Conservation (phyloP, 2,888 invertebrate genomes). For the Chymomyza procnemis region DNA sequence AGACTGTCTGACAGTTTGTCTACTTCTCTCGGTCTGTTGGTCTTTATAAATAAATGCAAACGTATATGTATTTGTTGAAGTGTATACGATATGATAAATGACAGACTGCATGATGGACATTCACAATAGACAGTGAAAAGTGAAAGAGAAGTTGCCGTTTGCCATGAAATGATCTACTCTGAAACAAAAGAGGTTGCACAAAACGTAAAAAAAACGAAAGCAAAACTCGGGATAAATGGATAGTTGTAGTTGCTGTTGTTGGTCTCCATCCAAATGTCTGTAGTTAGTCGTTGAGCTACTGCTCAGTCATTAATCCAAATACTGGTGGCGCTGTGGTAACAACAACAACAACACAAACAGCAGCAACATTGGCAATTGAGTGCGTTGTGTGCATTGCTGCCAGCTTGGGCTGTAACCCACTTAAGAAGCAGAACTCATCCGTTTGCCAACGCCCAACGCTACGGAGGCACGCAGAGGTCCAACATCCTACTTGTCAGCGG, state of each 20-base stretch:
- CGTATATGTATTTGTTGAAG: neutral
- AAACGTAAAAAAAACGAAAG: conserved; percentile 21
- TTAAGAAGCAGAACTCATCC: conserved; percentile 5
- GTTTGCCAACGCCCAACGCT: conserved; percentile 15
- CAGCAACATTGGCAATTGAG: neutral
- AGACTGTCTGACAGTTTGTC: conserved; percentile 9
- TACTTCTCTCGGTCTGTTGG: neutral
- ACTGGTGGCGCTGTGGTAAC: neutral
- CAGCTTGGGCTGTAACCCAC: conserved; percentile 13
- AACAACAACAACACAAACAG: neutral
- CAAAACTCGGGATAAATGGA: neutral
- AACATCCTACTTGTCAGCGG: neutral
- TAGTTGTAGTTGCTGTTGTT: too few relatives aligned
- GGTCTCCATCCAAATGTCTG: conserved; percentile 6
- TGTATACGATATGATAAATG: conserved; percentile 50
- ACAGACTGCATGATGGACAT: conserved; percentile 28
- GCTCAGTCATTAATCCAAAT: neutral
- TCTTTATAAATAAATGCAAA: neutral
- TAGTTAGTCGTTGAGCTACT: conserved; percentile 12
- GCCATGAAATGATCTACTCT: neutral
- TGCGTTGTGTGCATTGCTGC: neutral
- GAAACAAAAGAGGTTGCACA: neutral
- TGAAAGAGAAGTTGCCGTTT: conserved; percentile 20
- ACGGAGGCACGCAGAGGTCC: neutral
- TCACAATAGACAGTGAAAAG: conserved; percentile 33